Evolutionary conservation across 2,888 invertebrate species (phyloP).

Genomic region (Diloba caeruleocephala): DNA sequence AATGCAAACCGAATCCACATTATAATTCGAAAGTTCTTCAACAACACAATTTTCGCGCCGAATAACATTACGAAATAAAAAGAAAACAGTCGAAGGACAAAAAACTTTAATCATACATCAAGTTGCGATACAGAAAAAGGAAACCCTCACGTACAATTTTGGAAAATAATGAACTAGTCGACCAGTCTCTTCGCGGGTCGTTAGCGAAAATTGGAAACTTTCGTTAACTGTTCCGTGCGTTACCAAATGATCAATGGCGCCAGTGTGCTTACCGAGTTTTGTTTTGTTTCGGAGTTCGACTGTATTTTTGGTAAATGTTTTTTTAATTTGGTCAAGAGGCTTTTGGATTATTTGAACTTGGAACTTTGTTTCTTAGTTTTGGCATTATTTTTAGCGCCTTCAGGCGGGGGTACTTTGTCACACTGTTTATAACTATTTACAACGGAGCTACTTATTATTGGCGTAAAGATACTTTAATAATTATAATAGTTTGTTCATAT

Average conservation of each 20-base stretch:
- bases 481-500: no score
- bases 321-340: conserved; percentile 29
- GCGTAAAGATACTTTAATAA: no score
- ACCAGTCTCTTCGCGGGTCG: conserved; percentile 77
- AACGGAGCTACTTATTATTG: no score
- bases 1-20: conserved; percentile 22
- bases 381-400: conserved; percentile 3
- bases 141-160: conserved; percentile 72
- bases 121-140: conserved; percentile 51
- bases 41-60: conserved; percentile 34
- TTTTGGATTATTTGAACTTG: conserved; percentile 21
- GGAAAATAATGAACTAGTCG: conserved; percentile 83
- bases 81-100: conserved; percentile 48
- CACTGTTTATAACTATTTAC: no score
- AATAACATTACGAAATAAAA: conserved; percentile 37
- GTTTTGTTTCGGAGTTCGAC: conserved; percentile 56
- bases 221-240: conserved; percentile 53
- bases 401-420: no score
- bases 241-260: conserved; percentile 76
- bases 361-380: conserved; percentile 2
- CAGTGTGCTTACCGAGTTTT: conserved; percentile 54
- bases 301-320: conserved; percentile 39
- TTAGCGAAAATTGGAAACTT: conserved; percentile 78
- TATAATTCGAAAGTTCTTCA: conserved; percentile 38
- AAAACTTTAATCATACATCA: conserved; percentile 74